Percentiles rank a stretch among this genome's conserved stretches.
These are phyloP conservation scores for Pristis pectinata DNA, from an alignment of 2,797 vertebrate genomes.

Conservation along the genomic window DNA sequence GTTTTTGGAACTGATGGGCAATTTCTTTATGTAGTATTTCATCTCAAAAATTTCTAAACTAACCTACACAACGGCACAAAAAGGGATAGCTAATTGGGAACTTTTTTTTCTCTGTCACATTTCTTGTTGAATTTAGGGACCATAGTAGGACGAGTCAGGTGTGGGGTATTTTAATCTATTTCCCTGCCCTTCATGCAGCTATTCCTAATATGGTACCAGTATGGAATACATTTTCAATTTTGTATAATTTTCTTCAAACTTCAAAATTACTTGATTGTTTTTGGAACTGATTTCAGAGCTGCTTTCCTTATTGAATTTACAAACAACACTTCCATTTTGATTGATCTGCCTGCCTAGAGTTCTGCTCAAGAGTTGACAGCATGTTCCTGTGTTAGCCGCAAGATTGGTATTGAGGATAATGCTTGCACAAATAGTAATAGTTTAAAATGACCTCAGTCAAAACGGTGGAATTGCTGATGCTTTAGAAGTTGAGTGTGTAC, in stretches of 20 bases:
- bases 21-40: not conserved
- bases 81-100: not conserved
- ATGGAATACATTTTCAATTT: constrained; percentile 16
- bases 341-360: not conserved
- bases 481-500: constrained; percentile 36
- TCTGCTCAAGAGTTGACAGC: not conserved
- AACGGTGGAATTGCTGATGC: constrained; percentile 26
- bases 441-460: constrained; percentile 14
- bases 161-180: constrained; percentile 12
- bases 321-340: constrained; percentile 14
- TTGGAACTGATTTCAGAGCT: not conserved
- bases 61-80: not conserved
- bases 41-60: not conserved
- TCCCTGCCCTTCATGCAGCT: not conserved
- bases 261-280: not conserved
- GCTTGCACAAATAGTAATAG: constrained; percentile 19
- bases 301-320: not conserved
- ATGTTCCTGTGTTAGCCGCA: constrained; percentile 8
- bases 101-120: not conserved
- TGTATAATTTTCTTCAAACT: constrained; percentile 11
- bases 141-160: not conserved
- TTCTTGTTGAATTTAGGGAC: not conserved
- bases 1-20: not conserved
- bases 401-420: not conserved
- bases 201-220: not conserved